Evolutionary conservation across 2,797 vertebrate genomes (phyloP).

Genomic region (Pseudopleuronectes americanus): DNA sequence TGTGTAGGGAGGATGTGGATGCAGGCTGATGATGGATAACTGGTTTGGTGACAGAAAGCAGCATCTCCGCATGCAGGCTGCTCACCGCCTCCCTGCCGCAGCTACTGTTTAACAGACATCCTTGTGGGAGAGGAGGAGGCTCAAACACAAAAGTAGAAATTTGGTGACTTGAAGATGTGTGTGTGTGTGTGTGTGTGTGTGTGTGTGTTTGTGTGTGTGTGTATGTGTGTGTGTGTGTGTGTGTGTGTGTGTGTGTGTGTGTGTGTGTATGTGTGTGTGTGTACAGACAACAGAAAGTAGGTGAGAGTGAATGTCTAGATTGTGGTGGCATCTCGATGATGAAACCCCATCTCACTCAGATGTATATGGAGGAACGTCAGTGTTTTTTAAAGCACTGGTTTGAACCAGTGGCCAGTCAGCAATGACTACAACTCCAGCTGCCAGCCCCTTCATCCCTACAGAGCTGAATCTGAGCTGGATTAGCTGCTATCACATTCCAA

Average conservation of each 20-base stretch:
- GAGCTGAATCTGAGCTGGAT: constrained; percentile 38
- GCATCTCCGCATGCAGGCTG: too few relatives aligned
- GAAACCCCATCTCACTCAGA: constrained; percentile 19
- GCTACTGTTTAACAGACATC: constrained; percentile 8
- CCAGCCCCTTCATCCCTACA: constrained; percentile 39
- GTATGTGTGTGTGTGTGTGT: background rate
- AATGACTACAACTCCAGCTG: constrained; percentile 19
- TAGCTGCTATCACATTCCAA: constrained; percentile 45
- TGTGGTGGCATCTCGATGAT: constrained; percentile 23
- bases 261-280: constrained; percentile 1
- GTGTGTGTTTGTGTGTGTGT: constrained; percentile 6
- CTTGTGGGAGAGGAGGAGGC: constrained; percentile 15
- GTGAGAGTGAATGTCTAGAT: constrained; percentile 4
- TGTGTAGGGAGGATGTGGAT: background rate
- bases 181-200: constrained; percentile 3
- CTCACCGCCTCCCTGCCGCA: constrained; percentile 17
- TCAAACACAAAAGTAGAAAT: constrained; percentile 18
- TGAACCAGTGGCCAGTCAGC: constrained; percentile 36
- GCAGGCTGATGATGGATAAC: background rate
- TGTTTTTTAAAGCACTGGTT: constrained; percentile 26
- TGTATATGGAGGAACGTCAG: constrained; percentile 26
- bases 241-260: background rate
- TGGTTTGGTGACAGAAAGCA: constrained; percentile 1
- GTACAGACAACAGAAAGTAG: background rate
- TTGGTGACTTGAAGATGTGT: constrained; percentile 14